Conservation (phyloP, 1,140 invertebrate genomes). For the Harpegnathos saltator region DNA sequence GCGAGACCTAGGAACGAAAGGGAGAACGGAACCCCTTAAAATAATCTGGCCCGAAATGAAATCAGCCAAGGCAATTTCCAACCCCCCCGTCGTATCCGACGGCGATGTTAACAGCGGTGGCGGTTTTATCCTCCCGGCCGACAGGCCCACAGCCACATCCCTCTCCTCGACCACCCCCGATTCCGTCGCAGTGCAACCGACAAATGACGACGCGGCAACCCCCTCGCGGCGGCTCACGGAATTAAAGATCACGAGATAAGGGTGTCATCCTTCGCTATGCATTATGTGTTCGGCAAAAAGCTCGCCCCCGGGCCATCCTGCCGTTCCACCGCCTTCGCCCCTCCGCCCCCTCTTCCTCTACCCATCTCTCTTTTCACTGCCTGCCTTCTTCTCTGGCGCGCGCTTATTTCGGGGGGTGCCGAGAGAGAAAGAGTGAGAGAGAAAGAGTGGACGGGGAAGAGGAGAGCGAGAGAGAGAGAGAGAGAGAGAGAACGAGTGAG, state of each 20-base stretch:
- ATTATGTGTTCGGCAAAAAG: conserved; percentile 77
- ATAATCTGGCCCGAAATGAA: conserved; percentile 85
- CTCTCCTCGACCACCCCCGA: conserved; percentile 52
- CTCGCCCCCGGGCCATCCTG: conserved; percentile 66
- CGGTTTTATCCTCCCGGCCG: conserved; percentile 68
- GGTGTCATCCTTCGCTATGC: conserved; percentile 83
- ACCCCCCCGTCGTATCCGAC: conserved; percentile 65
- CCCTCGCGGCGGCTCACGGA: conserved; percentile 79
- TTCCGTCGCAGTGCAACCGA: conserved; percentile 78
- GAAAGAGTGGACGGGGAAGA: background rate
- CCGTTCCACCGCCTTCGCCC: conserved; percentile 5
- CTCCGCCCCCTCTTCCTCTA: background rate
- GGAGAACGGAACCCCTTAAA: conserved; percentile 82
- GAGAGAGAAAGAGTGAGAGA: background rate
- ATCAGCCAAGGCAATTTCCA: conserved; percentile 85
- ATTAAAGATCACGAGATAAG: conserved; percentile 86
- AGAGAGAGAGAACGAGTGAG: background rate
- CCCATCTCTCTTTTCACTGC: conserved; percentile 2
- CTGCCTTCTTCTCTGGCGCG: conserved; percentile 2
- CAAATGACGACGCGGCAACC: conserved; percentile 84
- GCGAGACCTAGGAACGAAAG: conserved; percentile 65
- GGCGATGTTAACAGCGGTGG: conserved; percentile 71
- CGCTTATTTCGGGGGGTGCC: background rate
- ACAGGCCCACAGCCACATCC: conserved; percentile 20
- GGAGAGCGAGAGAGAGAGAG: background rate